Conservation (phyloP, 2,797 vertebrate species). For the Sternarchorhynchus goeldii region DNA sequence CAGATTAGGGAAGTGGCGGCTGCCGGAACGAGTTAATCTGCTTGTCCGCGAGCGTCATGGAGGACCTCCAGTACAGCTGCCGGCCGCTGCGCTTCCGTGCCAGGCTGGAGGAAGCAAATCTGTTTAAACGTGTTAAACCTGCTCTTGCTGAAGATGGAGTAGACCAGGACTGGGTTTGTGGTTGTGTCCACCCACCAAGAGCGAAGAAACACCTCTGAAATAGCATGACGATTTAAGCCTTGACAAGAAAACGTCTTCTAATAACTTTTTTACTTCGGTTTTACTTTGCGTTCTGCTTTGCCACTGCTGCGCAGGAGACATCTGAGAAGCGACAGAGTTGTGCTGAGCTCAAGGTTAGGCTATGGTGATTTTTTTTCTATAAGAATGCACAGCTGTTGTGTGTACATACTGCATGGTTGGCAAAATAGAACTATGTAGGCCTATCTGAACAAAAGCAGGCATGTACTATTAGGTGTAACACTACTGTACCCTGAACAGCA, state of each 20-base stretch:
- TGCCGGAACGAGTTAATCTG: slow-evolving; percentile 63
- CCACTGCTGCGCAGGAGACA: too few species aligned
- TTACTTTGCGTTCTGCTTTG: neutral
- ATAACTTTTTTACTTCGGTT: neutral
- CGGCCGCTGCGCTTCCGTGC: slow-evolving; percentile 29
- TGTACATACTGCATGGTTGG: too few species aligned
- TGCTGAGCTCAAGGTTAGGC: too few species aligned
- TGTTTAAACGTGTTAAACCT: slow-evolving; percentile 7
- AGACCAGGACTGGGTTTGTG: neutral
- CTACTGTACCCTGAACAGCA: too few species aligned
- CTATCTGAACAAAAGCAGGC: too few species aligned
- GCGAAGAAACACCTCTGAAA: neutral
- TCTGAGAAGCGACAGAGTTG: too few species aligned
- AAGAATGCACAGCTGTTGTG: too few species aligned
- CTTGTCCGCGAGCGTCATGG: slow-evolving; percentile 48
- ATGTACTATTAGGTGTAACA: too few species aligned
- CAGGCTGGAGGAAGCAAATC: neutral
- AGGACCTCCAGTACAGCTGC: slow-evolving; percentile 46
- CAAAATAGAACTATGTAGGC: too few species aligned
- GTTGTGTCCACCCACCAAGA: neutral
- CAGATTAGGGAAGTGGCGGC: slow-evolving; percentile 68
- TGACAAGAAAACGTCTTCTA: neutral
- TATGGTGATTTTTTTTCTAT: too few species aligned
- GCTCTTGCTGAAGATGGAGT: neutral
- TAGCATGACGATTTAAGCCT: slow-evolving; percentile 9